Evolutionary conservation across 2,797 vertebrate genomes (phyloP), one percentile per base, ranked within the genome.

Genomic region (Prionace glauca): DNA sequence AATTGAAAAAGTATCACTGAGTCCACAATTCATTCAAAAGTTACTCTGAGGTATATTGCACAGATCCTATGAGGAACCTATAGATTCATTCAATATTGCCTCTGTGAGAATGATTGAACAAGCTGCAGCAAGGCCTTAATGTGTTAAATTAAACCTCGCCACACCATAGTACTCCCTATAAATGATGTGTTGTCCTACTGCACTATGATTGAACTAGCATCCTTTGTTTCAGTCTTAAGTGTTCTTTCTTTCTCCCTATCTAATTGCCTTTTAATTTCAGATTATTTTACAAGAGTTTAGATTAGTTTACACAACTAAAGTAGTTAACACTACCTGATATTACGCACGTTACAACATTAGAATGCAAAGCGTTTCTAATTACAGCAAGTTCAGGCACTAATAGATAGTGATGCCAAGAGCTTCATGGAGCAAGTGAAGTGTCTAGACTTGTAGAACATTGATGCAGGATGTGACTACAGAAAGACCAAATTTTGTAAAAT

Each of bases 341-440:
- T 29, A 74, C 69, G 29, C 69, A 74, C 14, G 69, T 56, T 56
- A 94, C 69, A 74, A 12, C 14, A n/a, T 50, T 50, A 94, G 67
- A 45, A 72, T 69, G 36, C 36, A 50, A 94, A 94, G 45, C 50
- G 50, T 90, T 60, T 62, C 50, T n/a, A 87, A 90, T 90, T 90
- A 90, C 87, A 60, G 60, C 87, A 91, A 91, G 88, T 91, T 91
- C 60, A 65, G 88, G 56, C 88, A 91, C 60, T 91, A 62, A 65
- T 65, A 65, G 60, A 20, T 7, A 91, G 32, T 16, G 14, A 91
- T 65, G 60, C 88, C 88, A 91, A 91, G 56, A 91, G 62, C 88
- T 62, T 90, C 26, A 32, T 0, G 8, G 56, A 91, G 60, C 56
- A 20, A 32, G 88, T 65, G 56, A 18, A 90, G 29, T 18, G 32